Base-by-base conservation (phyloP, 1,140 invertebrate genomes). In the Gryon sp. region DNA sequence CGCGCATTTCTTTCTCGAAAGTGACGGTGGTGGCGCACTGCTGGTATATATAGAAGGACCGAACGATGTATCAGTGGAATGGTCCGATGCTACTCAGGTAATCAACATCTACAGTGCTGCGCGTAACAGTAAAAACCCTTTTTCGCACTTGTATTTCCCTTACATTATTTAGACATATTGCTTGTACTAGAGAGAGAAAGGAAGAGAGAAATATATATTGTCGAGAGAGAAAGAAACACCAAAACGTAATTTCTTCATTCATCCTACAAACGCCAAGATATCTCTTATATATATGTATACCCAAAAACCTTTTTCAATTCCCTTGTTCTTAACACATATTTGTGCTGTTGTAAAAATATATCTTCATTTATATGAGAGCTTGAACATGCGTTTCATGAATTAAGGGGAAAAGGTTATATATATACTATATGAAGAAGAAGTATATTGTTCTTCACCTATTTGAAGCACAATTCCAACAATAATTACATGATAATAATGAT, bases 81-180 rank as follows among this genome's bases (percentile, higher is more conserved):
- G 63, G 63, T 68, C 63, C 63, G 63, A 68, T 48, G 63, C 50
- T 68, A 68, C 63, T 68, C 63, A 68, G 63, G 52, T 57, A 55
- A 68, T 55, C 48, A 55, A 52, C 46, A 15, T 32, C 46, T 50
- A 8, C 48, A 9, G 50, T 20, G 32, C 9, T 36, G 19, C 34
- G 26, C 38, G 24, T 22, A 14, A 0, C 15, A 32, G 11, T 63
- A 4, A 8, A 57, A 24, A 38, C 9, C 50, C 36, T 20, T 46
- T 24, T 50, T 63, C 45, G 60, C 36, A 52, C 46, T 19, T 28
- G 9, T 43, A 48, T 45, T 59, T 45, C 32, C 32, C 34, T 53
- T 53, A 34, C 16, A 46, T n/a, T n/a, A 24, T 59, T 59, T 59
- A 40, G 19, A 41, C 14, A 69, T 43, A 45, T 69, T 38, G 43